These are phyloP conservation scores for Rhopalosiphum maidis DNA, from an alignment of 1,140 invertebrate genomes.

Conservation along the genomic window DNA sequence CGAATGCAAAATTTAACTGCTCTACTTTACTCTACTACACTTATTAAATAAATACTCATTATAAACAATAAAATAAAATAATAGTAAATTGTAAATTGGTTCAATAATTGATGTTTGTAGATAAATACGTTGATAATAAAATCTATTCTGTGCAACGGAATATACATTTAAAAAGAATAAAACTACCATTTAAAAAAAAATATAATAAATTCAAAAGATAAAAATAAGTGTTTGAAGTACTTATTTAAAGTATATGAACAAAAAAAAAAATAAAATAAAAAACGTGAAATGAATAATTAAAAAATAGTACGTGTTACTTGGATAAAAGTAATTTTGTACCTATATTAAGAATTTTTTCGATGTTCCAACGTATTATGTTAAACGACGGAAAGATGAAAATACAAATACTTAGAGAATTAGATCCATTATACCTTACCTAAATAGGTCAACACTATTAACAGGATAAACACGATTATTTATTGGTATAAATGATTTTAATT, in stretches of 20 bases:
- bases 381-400: background rate
- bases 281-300: background rate
- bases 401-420: background rate
- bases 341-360: background rate
- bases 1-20: too few species aligned
- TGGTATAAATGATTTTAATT: background rate
- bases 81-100: background rate
- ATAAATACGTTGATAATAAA: background rate
- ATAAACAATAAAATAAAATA: too few species aligned
- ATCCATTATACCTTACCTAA: background rate
- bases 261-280: background rate
- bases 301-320: background rate
- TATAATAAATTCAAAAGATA: background rate
- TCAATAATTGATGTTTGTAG: background rate
- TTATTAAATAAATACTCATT: too few species aligned
- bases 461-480: background rate
- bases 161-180: background rate
- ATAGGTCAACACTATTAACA: background rate
- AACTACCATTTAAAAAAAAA: background rate
- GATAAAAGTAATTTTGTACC: background rate
- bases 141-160: background rate
- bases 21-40: too few species aligned
- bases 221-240: background rate
- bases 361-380: background rate
- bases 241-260: background rate